Conservation (phyloP, 2,888 invertebrate genomes). For the Brachycybe producta region DNA sequence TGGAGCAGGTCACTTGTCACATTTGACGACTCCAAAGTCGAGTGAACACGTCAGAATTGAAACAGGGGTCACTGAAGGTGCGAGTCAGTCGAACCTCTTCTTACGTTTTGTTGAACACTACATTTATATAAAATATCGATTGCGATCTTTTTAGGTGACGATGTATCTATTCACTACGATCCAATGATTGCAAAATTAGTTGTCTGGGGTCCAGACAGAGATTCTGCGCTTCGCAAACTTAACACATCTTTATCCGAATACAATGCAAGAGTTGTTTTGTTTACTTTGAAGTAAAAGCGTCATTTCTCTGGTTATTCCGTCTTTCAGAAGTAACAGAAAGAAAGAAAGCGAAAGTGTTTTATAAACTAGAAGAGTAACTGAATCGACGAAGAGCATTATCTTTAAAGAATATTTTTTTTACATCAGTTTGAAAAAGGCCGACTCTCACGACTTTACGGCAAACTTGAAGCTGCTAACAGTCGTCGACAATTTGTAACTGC, state of each 20-base stretch:
- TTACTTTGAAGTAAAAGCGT: too few species aligned
- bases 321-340: too few species aligned
- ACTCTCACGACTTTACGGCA: too few species aligned
- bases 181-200: conserved; percentile 99
- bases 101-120: not conserved
- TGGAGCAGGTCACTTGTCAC: conserved; percentile 70
- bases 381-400: too few species aligned
- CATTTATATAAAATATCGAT: not conserved
- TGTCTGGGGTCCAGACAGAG: conserved; percentile 79
- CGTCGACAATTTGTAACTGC: too few species aligned
- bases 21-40: conserved; percentile 54
- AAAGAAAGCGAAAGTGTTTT: too few species aligned
- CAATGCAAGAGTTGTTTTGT: conserved; percentile 66
- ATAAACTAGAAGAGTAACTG: too few species aligned
- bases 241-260: conserved; percentile 63
- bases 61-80: conserved; percentile 43
- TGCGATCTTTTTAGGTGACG: conserved; percentile 51
- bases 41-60: conserved; percentile 59
- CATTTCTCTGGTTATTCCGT: too few species aligned
- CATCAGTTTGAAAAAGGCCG: too few species aligned
- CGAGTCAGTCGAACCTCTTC: not conserved
- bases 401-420: too few species aligned
- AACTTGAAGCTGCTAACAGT: too few species aligned
- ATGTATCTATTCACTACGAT: conserved; percentile 96
- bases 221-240: conserved; percentile 65